These are phyloP conservation scores for Lepidocyrtinus sp. DNA, from an alignment of 2,888 invertebrate genomes.

Conservation along the genomic window DNA sequence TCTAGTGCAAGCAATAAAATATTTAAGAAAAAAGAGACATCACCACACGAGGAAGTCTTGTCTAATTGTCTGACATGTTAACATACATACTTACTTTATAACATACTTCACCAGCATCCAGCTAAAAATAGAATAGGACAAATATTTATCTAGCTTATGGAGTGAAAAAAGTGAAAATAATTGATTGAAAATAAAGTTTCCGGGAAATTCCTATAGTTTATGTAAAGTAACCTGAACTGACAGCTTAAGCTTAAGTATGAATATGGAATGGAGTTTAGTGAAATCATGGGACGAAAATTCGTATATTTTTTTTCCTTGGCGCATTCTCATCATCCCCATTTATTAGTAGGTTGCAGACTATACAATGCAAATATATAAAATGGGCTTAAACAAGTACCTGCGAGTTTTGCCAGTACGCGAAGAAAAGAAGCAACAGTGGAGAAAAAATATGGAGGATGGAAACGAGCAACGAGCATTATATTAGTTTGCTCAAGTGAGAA, in stretches of 20 bases:
- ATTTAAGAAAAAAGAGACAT: not conserved
- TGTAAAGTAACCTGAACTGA: too few species aligned
- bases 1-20: constrained; percentile 1
- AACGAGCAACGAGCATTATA: constrained; percentile 19
- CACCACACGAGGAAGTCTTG: constrained; percentile 8
- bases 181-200: constrained; percentile 2
- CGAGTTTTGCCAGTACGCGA: not conserved
- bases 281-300: too few species aligned
- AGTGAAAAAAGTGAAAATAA: not conserved
- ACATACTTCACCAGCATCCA: not conserved
- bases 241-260: too few species aligned
- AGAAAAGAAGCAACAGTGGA: constrained; percentile 57
- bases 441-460: constrained; percentile 40
- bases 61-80: constrained; percentile 9
- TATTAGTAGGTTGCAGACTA: not conserved
- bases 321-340: constrained; percentile 10
- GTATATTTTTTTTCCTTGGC: constrained; percentile 8
- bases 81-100: not conserved
- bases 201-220: too few species aligned
- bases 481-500: constrained; percentile 58
- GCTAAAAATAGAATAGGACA: not conserved
- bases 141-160: not conserved
- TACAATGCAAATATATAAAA: not conserved
- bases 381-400: not conserved
- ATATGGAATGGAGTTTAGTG: too few species aligned